Percentiles rank a stretch among this genome's conserved stretches.
These are phyloP conservation scores for Sebastes umbrosus DNA, from an alignment of 2,797 vertebrate genomes.

Conservation along the genomic window DNA sequence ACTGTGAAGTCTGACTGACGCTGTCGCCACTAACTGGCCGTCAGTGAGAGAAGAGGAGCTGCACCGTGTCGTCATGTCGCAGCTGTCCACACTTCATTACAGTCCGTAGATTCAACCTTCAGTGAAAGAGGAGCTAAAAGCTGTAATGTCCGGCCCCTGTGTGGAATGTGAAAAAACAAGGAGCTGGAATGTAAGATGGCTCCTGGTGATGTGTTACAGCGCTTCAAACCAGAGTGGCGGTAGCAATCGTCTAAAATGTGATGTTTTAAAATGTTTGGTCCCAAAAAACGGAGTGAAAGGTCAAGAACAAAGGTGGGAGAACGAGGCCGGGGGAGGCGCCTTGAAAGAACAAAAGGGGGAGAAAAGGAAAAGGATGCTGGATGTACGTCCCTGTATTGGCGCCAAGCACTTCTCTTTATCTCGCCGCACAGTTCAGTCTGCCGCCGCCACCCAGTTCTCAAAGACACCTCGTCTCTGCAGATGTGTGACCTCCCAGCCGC, in stretches of 20 bases:
- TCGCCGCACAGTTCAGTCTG: conserved; percentile 21
- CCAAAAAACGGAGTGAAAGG: conserved; percentile 57
- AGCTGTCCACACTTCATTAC: background rate
- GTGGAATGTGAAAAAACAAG: conserved; percentile 62
- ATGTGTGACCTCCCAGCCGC: conserved; percentile 43
- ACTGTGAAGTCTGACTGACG: conserved; percentile 9
- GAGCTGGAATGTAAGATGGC: conserved; percentile 53
- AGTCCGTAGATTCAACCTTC: background rate
- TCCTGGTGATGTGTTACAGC: conserved; percentile 31
- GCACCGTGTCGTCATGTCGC: background rate
- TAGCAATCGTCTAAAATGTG: conserved; percentile 16
- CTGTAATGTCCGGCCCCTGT: conserved; percentile 35
- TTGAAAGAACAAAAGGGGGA: conserved; percentile 52
- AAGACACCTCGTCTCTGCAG: conserved; percentile 53
- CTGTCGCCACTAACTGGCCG: background rate
- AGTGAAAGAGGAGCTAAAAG: conserved; percentile 37
- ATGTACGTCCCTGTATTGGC: conserved; percentile 41
- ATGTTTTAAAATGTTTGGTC: conserved; percentile 72
- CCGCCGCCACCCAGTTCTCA: conserved; percentile 47
- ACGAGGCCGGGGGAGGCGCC: conserved; percentile 50
- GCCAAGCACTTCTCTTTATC: conserved; percentile 15
- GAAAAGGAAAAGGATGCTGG: conserved; percentile 56
- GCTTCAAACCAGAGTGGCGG: conserved; percentile 25
- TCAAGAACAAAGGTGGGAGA: conserved; percentile 40
- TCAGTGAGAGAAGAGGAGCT: conserved; percentile 14